Conservation (phyloP, 2,797 vertebrate species). For the Neosilurus mollespiculum region DNA sequence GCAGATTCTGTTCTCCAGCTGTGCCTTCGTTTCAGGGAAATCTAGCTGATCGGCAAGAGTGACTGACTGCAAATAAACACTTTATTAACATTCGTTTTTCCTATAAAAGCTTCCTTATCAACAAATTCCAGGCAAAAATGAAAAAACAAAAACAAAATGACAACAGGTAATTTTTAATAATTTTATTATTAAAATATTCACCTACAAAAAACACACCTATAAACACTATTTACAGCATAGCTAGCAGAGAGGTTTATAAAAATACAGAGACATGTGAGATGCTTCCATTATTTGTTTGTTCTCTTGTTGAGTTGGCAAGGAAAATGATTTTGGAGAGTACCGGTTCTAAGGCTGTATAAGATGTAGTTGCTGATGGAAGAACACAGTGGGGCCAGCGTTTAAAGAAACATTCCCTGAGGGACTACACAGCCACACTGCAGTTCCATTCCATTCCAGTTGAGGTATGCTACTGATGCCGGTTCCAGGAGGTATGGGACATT, state of each 20-base stretch:
- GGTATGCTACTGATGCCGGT: conserved; percentile 62
- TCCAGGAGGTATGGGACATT: conserved; percentile 47
- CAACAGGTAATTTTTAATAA: conserved; percentile 62
- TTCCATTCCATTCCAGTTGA: conserved; percentile 63
- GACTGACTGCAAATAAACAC: neutral
- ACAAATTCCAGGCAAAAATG: neutral
- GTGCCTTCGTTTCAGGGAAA: neutral
- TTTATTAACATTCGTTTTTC: neutral
- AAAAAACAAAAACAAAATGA: conserved; percentile 17
- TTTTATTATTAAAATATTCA: conserved; percentile 87
- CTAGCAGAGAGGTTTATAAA: conserved; percentile 67
- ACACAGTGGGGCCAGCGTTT: conserved; percentile 49
- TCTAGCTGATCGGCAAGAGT: neutral
- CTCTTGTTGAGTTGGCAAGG: conserved; percentile 2
- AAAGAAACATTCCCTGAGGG: conserved; percentile 70
- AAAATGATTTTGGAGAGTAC: conserved; percentile 13
- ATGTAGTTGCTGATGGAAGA: conserved; percentile 39
- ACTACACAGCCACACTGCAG: conserved; percentile 68
- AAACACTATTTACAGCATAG: conserved; percentile 80
- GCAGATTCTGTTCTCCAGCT: neutral
- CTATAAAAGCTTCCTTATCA: neutral
- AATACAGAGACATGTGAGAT: conserved; percentile 24
- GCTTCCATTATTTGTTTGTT: conserved; percentile 44
- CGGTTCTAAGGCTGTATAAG: conserved; percentile 40
- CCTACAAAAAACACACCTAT: conserved; percentile 83